Conservation (phyloP, 1,140 invertebrate species). For the Lethrus apterus region DNA sequence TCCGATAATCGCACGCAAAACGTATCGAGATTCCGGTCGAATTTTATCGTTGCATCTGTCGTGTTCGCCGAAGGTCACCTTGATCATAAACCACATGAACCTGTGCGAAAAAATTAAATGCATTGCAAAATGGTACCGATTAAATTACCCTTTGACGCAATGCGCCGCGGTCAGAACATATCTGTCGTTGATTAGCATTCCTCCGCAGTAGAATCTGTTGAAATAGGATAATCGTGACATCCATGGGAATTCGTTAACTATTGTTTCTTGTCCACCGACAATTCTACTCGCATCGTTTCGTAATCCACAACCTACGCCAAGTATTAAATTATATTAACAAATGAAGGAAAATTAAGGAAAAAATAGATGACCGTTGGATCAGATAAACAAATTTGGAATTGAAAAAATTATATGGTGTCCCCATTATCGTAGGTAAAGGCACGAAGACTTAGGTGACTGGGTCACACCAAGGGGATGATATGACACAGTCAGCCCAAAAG, state of each 20-base stretch:
- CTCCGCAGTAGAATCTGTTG: conserved; percentile 80
- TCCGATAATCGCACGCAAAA: conserved; percentile 62
- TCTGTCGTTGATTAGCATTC: conserved; percentile 71
- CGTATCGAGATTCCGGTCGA: conserved; percentile 65
- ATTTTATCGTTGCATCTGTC: conserved; percentile 67
- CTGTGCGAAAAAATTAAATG: conserved; percentile 44
- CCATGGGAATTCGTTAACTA: conserved; percentile 74
- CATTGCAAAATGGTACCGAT: not conserved
- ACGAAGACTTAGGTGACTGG: too few relatives aligned
- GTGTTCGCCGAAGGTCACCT: conserved; percentile 76
- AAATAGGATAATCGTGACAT: conserved; percentile 72
- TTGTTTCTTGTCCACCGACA: conserved; percentile 64
- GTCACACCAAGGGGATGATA: too few relatives aligned
- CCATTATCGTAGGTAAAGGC: too few relatives aligned
- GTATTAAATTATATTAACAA: too few relatives aligned
- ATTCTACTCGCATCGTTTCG: conserved; percentile 70
- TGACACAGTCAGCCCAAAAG: too few relatives aligned
- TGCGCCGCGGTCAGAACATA: conserved; percentile 77
- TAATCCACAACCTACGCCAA: conserved; percentile 73
- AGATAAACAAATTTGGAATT: not conserved
- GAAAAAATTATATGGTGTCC: not conserved
- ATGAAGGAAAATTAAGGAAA: too few relatives aligned
- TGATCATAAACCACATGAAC: conserved; percentile 86
- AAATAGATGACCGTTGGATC: too few relatives aligned
- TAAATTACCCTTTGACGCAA: conserved; percentile 69